A percentile compares a stretch with the other conserved stretches of the same genome.
Conservation (phyloP, 2,888 invertebrate genomes). For the Diadegma fenestrale region DNA sequence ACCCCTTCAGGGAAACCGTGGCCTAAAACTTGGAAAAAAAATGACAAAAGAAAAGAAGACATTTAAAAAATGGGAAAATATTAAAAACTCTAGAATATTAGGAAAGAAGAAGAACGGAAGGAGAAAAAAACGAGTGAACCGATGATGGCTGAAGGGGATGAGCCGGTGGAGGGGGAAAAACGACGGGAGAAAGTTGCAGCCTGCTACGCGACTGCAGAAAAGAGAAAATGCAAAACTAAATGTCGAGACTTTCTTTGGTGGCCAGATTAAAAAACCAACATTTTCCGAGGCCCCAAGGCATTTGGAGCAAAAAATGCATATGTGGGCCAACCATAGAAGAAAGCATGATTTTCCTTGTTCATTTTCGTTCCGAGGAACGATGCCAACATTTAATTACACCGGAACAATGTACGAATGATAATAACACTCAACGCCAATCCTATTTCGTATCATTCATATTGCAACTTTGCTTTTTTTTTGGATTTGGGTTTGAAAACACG, state of each 20-base stretch:
- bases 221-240: constrained; percentile 61
- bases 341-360: neutral
- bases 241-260: constrained; percentile 60
- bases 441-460: neutral
- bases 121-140: constrained; percentile 12
- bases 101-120: constrained; percentile 19
- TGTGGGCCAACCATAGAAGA: constrained; percentile 49
- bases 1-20: constrained; percentile 51
- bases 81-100: constrained; percentile 30
- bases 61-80: constrained; percentile 34
- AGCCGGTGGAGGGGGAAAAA: constrained; percentile 24
- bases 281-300: constrained; percentile 35
- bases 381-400: constrained; percentile 35
- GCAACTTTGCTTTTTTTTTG: neutral
- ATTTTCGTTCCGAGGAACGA: neutral
- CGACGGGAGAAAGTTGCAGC: constrained; percentile 14
- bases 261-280: constrained; percentile 64
- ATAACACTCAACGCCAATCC: neutral
- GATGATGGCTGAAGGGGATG: constrained; percentile 57
- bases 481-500: no score
- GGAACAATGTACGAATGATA: constrained; percentile 9
- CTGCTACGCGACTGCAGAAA: constrained; percentile 48
- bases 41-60: constrained; percentile 2
- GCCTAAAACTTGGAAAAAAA: constrained; percentile 43
- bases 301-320: constrained; percentile 8